phyloP scores from a whole-genome alignment of 1,140 invertebrate species.

The Homalodisca vitripennis region DNA sequence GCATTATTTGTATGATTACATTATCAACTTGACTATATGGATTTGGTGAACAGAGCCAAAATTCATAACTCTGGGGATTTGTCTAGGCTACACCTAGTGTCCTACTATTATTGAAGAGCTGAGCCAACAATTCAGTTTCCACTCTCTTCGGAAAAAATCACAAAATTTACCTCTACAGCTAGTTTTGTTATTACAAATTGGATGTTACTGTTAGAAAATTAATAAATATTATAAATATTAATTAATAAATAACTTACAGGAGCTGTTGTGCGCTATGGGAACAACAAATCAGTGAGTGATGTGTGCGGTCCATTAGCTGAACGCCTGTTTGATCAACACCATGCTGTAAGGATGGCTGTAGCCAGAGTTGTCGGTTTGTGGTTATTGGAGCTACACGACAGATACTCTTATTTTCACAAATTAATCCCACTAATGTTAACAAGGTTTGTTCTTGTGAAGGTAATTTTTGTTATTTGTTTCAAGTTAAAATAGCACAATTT shows the following conservation, averaged over 20 bases:
- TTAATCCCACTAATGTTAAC: slow-evolving; percentile 75
- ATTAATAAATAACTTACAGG: slow-evolving; percentile 45
- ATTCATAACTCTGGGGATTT: too few species aligned
- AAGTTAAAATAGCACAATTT: too few species aligned
- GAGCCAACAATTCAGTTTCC: too few species aligned
- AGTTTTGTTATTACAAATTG: not conserved
- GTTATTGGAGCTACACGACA: slow-evolving; percentile 66
- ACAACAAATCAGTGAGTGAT: slow-evolving; percentile 60
- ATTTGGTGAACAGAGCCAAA: too few species aligned
- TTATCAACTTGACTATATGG: too few species aligned
- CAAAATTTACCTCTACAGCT: not conserved
- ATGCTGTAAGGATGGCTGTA: slow-evolving; percentile 63
- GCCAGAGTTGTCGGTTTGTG: slow-evolving; percentile 64
- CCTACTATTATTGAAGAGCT: too few species aligned
- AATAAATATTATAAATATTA: not conserved
- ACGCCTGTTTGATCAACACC: slow-evolving; percentile 71
- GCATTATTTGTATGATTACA: too few species aligned
- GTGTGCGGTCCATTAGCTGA: slow-evolving; percentile 67
- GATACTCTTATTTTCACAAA: slow-evolving; percentile 76
- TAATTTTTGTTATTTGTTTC: too few species aligned
- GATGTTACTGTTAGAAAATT: not conserved
- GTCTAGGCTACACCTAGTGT: too few species aligned
- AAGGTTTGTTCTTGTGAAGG: slow-evolving; percentile 47
- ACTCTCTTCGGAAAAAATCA: not conserved
- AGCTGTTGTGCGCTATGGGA: slow-evolving; percentile 57